Percentiles rank a stretch among this genome's conserved stretches.
phyloP scores from a whole-genome alignment of 2,113 vertebrate genomes.

The Dromas ardeola region DNA sequence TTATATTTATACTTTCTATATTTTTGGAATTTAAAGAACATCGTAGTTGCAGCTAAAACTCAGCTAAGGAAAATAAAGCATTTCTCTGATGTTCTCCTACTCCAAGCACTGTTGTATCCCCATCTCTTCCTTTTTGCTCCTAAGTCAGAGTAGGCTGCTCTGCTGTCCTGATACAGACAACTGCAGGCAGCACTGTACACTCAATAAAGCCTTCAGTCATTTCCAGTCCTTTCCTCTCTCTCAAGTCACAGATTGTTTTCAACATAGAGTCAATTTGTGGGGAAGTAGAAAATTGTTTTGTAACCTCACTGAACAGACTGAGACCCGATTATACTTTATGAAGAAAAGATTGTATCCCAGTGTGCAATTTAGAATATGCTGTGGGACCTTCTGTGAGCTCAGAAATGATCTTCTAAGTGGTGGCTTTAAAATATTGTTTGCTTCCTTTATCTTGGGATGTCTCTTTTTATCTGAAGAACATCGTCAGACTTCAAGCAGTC shows the following conservation, averaged over 20 bases:
- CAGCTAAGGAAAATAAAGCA: accelerated
- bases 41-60: not conserved
- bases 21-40: not conserved
- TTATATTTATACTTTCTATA: not conserved
- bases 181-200: not conserved
- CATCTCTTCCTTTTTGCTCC: not conserved
- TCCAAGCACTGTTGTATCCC: not conserved
- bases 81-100: not conserved
- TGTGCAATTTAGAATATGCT: not conserved
- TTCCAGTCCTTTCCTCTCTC: not conserved
- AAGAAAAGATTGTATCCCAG: not conserved
- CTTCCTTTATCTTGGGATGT: not conserved
- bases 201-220: not conserved
- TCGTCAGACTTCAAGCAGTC: not conserved
- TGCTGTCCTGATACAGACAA: not conserved
- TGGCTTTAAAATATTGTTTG: not conserved
- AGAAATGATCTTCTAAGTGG: not conserved
- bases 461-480: not conserved
- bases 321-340: not conserved
- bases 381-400: not conserved
- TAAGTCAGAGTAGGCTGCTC: not conserved
- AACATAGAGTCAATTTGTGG: not conserved
- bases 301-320: not conserved
- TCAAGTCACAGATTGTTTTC: not conserved
- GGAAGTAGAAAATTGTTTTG: not conserved